Conservation (phyloP, 2,888 invertebrate genomes). For the Rhagophthalmus giganteus region DNA sequence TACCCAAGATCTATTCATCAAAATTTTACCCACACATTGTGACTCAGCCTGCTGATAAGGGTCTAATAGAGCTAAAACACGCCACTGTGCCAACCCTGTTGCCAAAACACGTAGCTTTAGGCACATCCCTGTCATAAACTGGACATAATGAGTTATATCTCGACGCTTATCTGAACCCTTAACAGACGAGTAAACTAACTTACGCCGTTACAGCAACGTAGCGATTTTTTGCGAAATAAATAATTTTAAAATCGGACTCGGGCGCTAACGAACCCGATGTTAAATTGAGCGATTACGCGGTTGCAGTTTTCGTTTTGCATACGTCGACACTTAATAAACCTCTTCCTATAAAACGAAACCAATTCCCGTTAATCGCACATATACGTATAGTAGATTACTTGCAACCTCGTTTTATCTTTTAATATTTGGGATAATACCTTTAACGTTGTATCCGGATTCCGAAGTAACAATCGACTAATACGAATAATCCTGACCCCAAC, state of each 20-base stretch:
- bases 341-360: conserved; percentile 11
- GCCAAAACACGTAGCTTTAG: conserved; percentile 30
- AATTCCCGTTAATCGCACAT: conserved; percentile 18
- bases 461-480: conserved; percentile 20
- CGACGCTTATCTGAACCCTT: conserved; percentile 34
- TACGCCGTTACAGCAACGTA: conserved; percentile 15
- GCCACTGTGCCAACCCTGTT: conserved; percentile 28
- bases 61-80: conserved; percentile 32
- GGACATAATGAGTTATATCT: conserved; percentile 47
- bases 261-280: conserved; percentile 9
- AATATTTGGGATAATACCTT: conserved; percentile 9
- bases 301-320: conserved; percentile 22
- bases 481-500: conserved; percentile 27
- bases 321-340: conserved; percentile 18
- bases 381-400: conserved; percentile 3
- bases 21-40: conserved; percentile 26
- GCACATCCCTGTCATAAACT: conserved; percentile 42
- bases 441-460: conserved; percentile 16
- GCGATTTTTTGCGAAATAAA: conserved; percentile 25
- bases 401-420: conserved; percentile 10
- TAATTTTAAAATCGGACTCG: conserved; percentile 18
- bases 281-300: conserved; percentile 22
- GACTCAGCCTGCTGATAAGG: conserved; percentile 25
- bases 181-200: conserved; percentile 41
- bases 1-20: conserved; percentile 24